A percentile compares a stretch with the other conserved stretches of the same genome.
phyloP scores from a whole-genome alignment of 1,140 invertebrate genomes.

The Delia radicum region DNA sequence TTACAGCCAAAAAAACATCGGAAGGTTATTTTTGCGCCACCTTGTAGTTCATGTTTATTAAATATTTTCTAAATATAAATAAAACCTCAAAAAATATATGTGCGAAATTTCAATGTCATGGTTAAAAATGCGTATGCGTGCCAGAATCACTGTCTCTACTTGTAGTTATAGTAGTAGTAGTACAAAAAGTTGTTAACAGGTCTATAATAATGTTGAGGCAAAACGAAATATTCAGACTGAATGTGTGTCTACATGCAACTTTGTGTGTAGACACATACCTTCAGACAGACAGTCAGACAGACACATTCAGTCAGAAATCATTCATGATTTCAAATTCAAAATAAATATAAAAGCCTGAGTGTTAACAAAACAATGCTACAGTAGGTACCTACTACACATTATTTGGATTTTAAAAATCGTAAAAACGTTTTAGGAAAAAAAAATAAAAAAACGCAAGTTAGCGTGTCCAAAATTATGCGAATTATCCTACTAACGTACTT shows the following conservation, averaged over 20 bases:
- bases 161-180: not conserved
- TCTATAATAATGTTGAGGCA: not conserved
- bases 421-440: not conserved
- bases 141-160: not conserved
- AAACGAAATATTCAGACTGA: not conserved
- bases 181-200: not conserved
- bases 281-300: not conserved
- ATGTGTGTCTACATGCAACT: not conserved
- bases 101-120: not conserved
- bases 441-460: not conserved
- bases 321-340: constrained; percentile 5
- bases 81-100: not conserved
- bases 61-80: not conserved
- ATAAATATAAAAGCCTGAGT: not conserved
- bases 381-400: too few relatives aligned
- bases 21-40: too few relatives aligned
- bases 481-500: not conserved
- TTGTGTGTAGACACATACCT: not conserved
- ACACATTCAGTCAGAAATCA: not conserved
- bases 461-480: constrained; percentile 3
- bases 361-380: not conserved
- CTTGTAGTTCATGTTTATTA: too few relatives aligned
- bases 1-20: too few relatives aligned
- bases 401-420: not conserved
- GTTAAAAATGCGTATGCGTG: constrained; percentile 3